Conservation (phyloP, 2,113 vertebrate genomes). For the Tamias sibiricus region DNA sequence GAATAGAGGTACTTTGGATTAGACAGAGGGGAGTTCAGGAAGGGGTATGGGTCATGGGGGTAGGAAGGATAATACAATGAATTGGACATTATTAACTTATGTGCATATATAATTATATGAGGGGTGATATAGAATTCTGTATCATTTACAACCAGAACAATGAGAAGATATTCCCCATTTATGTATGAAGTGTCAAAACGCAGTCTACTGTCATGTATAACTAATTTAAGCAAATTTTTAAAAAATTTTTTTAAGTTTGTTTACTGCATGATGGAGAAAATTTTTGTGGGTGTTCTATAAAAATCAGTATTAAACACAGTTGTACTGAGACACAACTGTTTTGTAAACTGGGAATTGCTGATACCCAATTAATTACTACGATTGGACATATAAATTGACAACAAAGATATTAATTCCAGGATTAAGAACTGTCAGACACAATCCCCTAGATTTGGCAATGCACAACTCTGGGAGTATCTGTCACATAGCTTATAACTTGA, state of each 20-base stretch:
- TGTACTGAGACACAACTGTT: background rate
- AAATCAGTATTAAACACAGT: background rate
- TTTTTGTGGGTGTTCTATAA: background rate
- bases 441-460: background rate
- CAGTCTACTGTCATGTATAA: too few relatives aligned
- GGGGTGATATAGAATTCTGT: too few relatives aligned
- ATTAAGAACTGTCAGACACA: background rate
- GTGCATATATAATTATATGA: too few relatives aligned
- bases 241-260: too few relatives aligned
- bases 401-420: background rate
- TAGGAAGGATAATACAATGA: too few relatives aligned
- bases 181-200: too few relatives aligned
- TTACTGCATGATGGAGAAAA: background rate
- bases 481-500: rapidly evolving
- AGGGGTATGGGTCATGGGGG: too few relatives aligned
- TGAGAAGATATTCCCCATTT: too few relatives aligned
- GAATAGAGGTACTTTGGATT: too few relatives aligned
- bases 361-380: background rate
- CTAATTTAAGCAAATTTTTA: background rate
- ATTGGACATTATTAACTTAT: too few relatives aligned
- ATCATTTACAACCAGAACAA: too few relatives aligned
- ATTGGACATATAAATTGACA: background rate
- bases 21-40: too few relatives aligned
- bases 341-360: background rate
- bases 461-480: background rate